Evolutionary conservation across 2,888 invertebrate genomes (phyloP), one percentile per base, ranked within the genome.

Genomic region (Chrysolina americana): DNA sequence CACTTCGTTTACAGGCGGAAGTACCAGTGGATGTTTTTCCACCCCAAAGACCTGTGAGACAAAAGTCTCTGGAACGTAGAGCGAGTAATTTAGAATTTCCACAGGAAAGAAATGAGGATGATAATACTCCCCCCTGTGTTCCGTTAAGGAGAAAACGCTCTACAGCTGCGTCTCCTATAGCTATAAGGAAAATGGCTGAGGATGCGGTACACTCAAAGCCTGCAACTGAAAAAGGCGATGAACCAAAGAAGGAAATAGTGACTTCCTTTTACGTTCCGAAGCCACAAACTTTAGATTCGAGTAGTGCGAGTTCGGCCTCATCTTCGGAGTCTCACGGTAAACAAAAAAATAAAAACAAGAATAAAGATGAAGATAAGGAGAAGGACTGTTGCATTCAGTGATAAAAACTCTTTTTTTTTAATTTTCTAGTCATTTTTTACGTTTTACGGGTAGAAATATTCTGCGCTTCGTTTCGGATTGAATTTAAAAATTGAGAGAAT

Each of bases 331-430:
- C 48, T 13, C 48, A 69, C 15, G 53, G 74, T 62, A 81, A 80
- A 72, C 71, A 44, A 13, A 44, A 53, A 21, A 17, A 79, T 66
- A 80, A 78, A 75, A 44, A 48, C 23, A 76, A 72, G 62, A 75
- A 79, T 65, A 73, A 76, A 70, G 72, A 76, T 47, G 77, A 77
- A 59, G 79, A 81, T 76, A 83, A 82, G 77, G 85, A 86, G 71
- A 86, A 86, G 81, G 86, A 86, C 80, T 87, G 87, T 71, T 80
- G 80, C 76, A 82, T 87, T 71, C 86, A 87, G 77, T 87, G 84
- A 81, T 41, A 68, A 80, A 66, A 74, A 76, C 76, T 78, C 68
- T 75, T 79, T 28, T 81, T 78, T 82, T 80, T 71, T 81, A 79
- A 76, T 84, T 84, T 85, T 86, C 83, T 86, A 86, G 84, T 86